phyloP scores from a whole-genome alignment of 2,113 vertebrate genomes.

The Boulengeromyrus knoepffleri region DNA sequence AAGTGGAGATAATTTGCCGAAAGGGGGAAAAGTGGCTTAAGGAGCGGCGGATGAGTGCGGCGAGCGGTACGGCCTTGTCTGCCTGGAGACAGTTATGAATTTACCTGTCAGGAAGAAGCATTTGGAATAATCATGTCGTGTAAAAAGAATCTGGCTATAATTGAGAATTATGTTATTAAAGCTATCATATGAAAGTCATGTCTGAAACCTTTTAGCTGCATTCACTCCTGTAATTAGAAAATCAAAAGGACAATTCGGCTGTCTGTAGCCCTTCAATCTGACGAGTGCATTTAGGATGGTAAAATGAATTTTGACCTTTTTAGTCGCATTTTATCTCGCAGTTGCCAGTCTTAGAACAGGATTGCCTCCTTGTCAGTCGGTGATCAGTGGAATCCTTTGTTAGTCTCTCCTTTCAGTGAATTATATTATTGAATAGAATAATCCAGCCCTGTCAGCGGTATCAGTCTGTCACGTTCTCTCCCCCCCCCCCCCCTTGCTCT shows the following conservation, averaged over 20 bases:
- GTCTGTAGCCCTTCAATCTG: slow-evolving; percentile 30
- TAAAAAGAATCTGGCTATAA: slow-evolving; percentile 19
- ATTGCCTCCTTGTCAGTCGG: slow-evolving; percentile 12
- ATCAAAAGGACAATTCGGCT: slow-evolving; percentile 43
- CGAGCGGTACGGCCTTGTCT: background rate
- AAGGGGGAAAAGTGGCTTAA: background rate
- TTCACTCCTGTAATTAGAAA: slow-evolving; percentile 54
- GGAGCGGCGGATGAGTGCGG: background rate
- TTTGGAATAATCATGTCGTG: background rate
- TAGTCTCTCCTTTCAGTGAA: background rate
- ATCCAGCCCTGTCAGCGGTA: slow-evolving; percentile 1
- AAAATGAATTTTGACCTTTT: slow-evolving; percentile 70
- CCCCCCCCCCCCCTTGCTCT: background rate
- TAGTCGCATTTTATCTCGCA: slow-evolving; percentile 60
- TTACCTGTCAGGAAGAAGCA: background rate
- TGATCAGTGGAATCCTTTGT: slow-evolving; percentile 17
- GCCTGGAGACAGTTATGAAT: slow-evolving; percentile 10
- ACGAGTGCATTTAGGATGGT: slow-evolving; percentile 62
- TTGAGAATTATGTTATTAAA: slow-evolving; percentile 36
- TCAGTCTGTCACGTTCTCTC: background rate
- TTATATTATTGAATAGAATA: slow-evolving; percentile 15
- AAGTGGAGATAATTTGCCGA: slow-evolving; percentile 1
- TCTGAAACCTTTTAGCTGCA: slow-evolving; percentile 37
- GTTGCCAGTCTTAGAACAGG: slow-evolving; percentile 41
- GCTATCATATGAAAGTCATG: slow-evolving; percentile 35